These are phyloP conservation scores for Mystacornis crossleyi DNA, from an alignment of 2,113 vertebrate species.

Conservation along the genomic window DNA sequence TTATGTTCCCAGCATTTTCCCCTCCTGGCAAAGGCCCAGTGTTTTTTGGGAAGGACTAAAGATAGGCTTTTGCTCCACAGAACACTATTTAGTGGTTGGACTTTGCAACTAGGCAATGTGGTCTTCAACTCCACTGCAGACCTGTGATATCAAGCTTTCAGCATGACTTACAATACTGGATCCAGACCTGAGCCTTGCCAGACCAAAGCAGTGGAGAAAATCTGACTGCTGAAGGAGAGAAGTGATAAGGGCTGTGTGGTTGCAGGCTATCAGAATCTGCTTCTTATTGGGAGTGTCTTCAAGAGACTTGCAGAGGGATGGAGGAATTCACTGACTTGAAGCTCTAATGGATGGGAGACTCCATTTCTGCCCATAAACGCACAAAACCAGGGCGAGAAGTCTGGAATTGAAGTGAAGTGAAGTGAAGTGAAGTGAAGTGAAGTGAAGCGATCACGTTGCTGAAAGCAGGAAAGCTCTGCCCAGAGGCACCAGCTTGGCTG, in stretches of 20 bases:
- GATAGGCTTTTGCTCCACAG: slow-evolving; percentile 43
- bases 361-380: background rate
- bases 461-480: background rate
- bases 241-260: background rate
- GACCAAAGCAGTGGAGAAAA: background rate
- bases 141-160: slow-evolving; percentile 9
- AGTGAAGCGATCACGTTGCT: background rate
- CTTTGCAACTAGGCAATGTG: slow-evolving; percentile 37
- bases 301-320: background rate
- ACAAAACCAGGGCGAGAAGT: background rate
- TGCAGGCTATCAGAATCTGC: background rate
- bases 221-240: background rate
- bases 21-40: slow-evolving; percentile 35
- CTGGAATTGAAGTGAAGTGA: background rate
- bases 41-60: slow-evolving; percentile 59
- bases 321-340: background rate
- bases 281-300: background rate
- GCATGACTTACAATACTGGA: background rate
- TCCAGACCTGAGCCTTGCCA: background rate
- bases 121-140: background rate
- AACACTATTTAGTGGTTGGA: slow-evolving; percentile 54
- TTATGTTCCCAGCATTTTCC: slow-evolving; percentile 53
- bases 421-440: background rate
- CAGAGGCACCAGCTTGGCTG: background rate
- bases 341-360: background rate